Percentiles rank a stretch among this genome's conserved stretches.
phyloP scores from a whole-genome alignment of 2,797 vertebrate genomes.

The Podarcis lilfordi region DNA sequence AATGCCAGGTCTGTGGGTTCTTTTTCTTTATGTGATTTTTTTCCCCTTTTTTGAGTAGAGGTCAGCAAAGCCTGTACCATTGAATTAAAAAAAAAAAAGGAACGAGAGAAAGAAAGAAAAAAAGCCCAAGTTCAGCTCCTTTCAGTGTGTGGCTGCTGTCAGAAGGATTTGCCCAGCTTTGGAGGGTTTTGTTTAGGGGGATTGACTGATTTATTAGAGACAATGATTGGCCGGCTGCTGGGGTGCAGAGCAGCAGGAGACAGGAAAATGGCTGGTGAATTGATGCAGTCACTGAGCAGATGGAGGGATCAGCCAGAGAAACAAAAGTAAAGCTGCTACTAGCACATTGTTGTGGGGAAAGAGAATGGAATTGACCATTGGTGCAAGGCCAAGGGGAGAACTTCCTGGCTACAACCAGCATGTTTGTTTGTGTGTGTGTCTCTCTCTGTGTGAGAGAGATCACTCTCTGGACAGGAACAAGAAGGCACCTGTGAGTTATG shows the following conservation, averaged over 20 bases:
- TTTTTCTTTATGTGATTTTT: slow-evolving; percentile 14
- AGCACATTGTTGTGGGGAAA: slow-evolving; percentile 75
- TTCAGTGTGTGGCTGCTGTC: slow-evolving; percentile 73
- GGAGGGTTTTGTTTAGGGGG: slow-evolving; percentile 75
- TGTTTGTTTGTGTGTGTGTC: neutral
- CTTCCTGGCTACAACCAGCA: slow-evolving; percentile 46
- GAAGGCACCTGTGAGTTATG: neutral
- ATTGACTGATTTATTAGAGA: slow-evolving; percentile 73
- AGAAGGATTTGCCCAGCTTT: slow-evolving; percentile 80
- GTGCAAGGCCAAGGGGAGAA: neutral
- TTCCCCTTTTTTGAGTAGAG: slow-evolving; percentile 40
- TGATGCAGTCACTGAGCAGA: slow-evolving; percentile 73
- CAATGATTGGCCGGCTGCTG: slow-evolving; percentile 67
- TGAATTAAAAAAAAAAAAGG: slow-evolving; percentile 43
- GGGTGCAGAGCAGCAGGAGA: slow-evolving; percentile 54
- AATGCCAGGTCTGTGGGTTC: neutral
- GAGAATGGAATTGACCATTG: slow-evolving; percentile 45
- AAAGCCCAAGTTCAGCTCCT: slow-evolving; percentile 71
- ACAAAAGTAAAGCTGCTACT: slow-evolving; percentile 82
- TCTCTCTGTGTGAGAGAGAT: neutral
- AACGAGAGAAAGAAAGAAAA: slow-evolving; percentile 45
- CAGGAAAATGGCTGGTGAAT: slow-evolving; percentile 60
- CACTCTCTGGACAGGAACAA: slow-evolving; percentile 31
- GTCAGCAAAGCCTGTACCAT: slow-evolving; percentile 62
- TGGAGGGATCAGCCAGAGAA: slow-evolving; percentile 77